These are phyloP conservation scores for Theonella swinhoei DNA, from an alignment of 37 sponge, comb jelly and placozoan genomes.

Conservation along the genomic window DNA sequence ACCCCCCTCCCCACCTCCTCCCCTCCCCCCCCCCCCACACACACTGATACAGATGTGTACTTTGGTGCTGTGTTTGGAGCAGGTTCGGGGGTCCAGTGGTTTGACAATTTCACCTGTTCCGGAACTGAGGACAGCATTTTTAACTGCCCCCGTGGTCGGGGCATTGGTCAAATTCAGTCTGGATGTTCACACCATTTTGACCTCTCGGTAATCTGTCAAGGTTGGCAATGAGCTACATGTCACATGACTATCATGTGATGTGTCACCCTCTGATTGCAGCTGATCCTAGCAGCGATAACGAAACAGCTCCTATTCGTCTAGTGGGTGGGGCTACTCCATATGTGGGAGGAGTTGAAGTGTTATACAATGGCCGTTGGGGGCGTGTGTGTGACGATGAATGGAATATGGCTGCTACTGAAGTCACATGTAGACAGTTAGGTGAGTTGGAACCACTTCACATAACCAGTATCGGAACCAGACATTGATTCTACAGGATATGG, in stretches of 20 bases:
- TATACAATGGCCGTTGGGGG: background rate
- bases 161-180: background rate
- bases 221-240: no score
- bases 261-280: no score
- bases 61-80: background rate
- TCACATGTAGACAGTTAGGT: background rate
- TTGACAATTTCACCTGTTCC: background rate
- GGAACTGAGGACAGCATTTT: background rate
- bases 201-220: background rate
- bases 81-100: background rate
- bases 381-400: background rate
- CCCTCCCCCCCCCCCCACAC: background rate
- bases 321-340: background rate
- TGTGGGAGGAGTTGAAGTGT: background rate
- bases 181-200: background rate
- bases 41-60: background rate
- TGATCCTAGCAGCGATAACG: no score
- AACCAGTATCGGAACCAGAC: no score
- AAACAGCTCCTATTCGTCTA: background rate
- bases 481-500: background rate
- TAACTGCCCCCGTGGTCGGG: background rate
- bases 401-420: background rate
- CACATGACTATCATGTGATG: no score
- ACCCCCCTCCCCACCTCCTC: constrained; percentile 13
- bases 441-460: background rate